These are phyloP conservation scores for Wasmannia auropunctata DNA, from an alignment of 1,140 invertebrate genomes.

Conservation along the genomic window DNA sequence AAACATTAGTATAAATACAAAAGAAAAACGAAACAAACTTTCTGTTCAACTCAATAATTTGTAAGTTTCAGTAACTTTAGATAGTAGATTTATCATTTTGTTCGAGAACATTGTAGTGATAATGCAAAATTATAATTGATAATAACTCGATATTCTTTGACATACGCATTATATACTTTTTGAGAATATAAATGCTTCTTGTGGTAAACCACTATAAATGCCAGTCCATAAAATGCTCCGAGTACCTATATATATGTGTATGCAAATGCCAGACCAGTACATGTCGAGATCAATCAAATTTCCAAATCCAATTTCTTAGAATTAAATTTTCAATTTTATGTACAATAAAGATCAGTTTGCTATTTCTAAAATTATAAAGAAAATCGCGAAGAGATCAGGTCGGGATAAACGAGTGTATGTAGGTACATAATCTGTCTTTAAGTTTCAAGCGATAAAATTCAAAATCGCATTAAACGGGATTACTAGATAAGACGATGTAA, in stretches of 20 bases:
- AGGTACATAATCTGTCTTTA: background rate
- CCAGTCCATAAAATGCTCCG: no score
- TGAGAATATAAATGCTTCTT: no score
- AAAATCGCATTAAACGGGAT: background rate
- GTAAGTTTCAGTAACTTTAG: background rate
- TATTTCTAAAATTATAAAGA: background rate
- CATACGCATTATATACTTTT: no score
- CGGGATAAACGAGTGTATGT: background rate
- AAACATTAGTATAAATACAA: no score
- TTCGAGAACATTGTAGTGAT: background rate
- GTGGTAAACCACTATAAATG: no score
- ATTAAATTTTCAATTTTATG: background rate
- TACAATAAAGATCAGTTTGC: background rate
- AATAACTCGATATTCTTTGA: background rate
- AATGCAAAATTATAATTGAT: background rate
- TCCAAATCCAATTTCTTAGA: background rate
- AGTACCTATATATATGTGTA: no score
- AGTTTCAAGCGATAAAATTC: background rate
- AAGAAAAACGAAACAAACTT: no score
- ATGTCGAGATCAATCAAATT: background rate
- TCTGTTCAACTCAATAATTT: background rate
- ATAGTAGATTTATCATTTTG: background rate
- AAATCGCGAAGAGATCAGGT: background rate
- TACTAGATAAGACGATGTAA: background rate
- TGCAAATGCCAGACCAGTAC: background rate